Evolutionary conservation across 2,888 invertebrate genomes (phyloP).

Genomic region (Drosophila maculinotata): DNA sequence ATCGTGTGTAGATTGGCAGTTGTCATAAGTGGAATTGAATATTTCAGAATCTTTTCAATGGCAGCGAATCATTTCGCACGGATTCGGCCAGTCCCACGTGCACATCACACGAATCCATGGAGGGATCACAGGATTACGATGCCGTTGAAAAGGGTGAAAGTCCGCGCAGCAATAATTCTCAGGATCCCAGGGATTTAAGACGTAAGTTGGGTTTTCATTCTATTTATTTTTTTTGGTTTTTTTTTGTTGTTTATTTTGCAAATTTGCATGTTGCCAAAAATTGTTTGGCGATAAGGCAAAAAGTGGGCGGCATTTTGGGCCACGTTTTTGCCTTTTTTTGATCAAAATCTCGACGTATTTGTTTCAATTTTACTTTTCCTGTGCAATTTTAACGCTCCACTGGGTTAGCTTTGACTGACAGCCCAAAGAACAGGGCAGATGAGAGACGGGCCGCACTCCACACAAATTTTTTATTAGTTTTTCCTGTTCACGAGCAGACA

Average conservation of each 20-base stretch:
- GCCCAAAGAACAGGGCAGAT: conserved; percentile 23
- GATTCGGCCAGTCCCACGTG: conserved; percentile 88
- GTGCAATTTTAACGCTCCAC: conserved; percentile 83
- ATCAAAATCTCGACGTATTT: conserved; percentile 74
- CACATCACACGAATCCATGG: conserved; percentile 87
- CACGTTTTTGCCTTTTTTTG: conserved; percentile 53
- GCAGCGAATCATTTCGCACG: conserved; percentile 86
- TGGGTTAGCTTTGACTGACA: conserved; percentile 79
- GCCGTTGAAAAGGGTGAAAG: conserved; percentile 86
- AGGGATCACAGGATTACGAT: conserved; percentile 87
- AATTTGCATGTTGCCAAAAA: conserved; percentile 70
- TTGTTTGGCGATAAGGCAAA: conserved; percentile 35
- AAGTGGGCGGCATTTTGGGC: conserved; percentile 18
- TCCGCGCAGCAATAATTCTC: conserved; percentile 85
- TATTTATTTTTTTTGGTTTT: too few relatives aligned
- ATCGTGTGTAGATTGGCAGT: conserved; percentile 64
- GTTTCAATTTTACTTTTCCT: conserved; percentile 74
- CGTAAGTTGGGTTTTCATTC: conserved; percentile 85
- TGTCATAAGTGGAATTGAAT: conserved; percentile 69
- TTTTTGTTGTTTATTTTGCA: conserved; percentile 59
- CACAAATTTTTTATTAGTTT: conserved; percentile 67
- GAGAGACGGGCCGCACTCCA: conserved; percentile 36
- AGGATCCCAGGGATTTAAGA: conserved; percentile 86
- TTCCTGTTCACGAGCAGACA: conserved; percentile 25
- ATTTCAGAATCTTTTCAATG: conserved; percentile 84